A percentile compares a stretch with the other conserved stretches of the same genome.
Evolutionary conservation across 2,113 vertebrate species (phyloP).

Genomic region (Tachuris rubrigastra): DNA sequence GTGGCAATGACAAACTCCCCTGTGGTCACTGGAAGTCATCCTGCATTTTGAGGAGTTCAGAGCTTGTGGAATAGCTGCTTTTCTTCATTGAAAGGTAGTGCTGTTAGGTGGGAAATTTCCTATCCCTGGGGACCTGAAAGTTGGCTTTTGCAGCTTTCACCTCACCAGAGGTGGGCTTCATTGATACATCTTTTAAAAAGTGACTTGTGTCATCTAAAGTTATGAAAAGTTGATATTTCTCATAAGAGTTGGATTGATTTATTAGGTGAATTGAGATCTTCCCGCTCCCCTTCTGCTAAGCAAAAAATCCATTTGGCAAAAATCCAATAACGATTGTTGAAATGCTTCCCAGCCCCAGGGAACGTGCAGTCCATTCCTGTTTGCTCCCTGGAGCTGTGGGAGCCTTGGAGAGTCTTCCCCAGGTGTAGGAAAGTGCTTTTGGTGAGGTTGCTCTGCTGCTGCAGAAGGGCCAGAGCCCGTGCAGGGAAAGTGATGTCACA

Average conservation of each 20-base stretch:
- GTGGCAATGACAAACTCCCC: background rate
- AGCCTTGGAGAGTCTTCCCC: rapidly evolving
- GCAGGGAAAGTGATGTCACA: background rate
- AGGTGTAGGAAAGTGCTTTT: background rate
- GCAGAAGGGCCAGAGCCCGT: background rate
- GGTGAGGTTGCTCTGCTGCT: background rate
- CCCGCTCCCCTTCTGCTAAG: background rate
- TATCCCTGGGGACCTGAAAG: background rate
- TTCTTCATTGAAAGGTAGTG: background rate
- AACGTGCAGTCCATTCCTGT: background rate
- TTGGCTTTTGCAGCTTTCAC: background rate
- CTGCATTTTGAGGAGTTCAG: background rate
- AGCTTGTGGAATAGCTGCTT: background rate
- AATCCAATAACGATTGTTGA: background rate
- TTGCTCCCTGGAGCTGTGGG: background rate
- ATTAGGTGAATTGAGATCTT: background rate
- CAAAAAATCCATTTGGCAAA: background rate
- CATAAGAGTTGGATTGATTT: background rate
- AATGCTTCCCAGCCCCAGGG: background rate
- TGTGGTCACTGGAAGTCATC: background rate
- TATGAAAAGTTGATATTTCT: background rate
- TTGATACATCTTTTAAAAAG: background rate
- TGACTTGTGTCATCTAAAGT: background rate
- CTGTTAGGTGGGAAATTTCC: background rate
- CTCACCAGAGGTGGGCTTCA: background rate